Percentiles rank a stretch among this genome's conserved stretches.
phyloP scores from a whole-genome alignment of 2,888 invertebrate species.

The Acanthopleura granulata region DNA sequence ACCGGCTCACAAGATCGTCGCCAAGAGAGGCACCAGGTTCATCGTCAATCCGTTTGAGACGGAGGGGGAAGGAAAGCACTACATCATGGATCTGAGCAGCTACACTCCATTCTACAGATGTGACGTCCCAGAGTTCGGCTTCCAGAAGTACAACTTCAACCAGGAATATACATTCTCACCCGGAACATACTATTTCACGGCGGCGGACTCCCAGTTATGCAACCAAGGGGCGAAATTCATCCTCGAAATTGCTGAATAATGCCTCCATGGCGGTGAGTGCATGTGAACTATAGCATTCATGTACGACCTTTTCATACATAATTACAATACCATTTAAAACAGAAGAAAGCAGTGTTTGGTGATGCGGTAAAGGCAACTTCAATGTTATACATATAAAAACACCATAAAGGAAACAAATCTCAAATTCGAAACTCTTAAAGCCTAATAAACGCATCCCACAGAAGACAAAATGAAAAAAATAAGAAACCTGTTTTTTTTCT shows the following conservation, averaged over 20 bases:
- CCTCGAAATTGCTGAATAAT: slow-evolving; percentile 1
- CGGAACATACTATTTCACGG: slow-evolving; percentile 32
- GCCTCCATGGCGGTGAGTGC: no score
- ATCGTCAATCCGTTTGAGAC: slow-evolving; percentile 22
- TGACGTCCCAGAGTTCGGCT: slow-evolving; percentile 32
- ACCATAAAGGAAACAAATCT: no score
- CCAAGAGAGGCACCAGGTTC: slow-evolving; percentile 33
- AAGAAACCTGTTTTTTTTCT: no score
- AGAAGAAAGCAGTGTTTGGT: no score
- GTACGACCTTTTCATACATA: no score
- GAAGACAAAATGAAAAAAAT: no score
- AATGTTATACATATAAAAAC: no score
- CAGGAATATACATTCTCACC: slow-evolving; percentile 24
- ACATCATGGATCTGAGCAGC: slow-evolving; percentile 30
- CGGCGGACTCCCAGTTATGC: slow-evolving; percentile 23
- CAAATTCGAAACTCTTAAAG: no score
- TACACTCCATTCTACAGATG: slow-evolving; percentile 28
- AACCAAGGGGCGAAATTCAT: slow-evolving; percentile 11
- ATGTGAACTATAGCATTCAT: no score
- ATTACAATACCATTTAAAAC: no score
- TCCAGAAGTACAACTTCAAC: slow-evolving; percentile 25
- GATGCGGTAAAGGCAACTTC: no score
- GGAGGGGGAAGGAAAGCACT: slow-evolving; percentile 10
- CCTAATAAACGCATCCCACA: no score
- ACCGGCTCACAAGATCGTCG: slow-evolving; percentile 27